Base-by-base conservation (phyloP, 2,888 invertebrate species). In the Tribolium freemani region DNA sequence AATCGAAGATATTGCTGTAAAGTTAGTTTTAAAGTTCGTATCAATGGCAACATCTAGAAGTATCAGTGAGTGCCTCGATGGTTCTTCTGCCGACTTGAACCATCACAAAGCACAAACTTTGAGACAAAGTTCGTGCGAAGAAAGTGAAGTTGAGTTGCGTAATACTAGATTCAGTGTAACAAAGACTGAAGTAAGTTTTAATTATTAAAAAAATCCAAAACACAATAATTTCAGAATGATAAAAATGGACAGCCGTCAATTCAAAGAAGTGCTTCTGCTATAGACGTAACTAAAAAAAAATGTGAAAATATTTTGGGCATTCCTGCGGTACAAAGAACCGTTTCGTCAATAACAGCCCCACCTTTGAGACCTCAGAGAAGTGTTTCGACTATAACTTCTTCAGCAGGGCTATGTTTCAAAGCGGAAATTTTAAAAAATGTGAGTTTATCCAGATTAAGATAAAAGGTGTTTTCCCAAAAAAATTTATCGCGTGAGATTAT, bases 41-140 rank as follows among this genome's bases (percentile, higher is more conserved):
- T 46, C 67, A 56, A 66, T 67, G 67, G 57, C 57, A 45, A 10
- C 67, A 57, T 53, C 48, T 38, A 45, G 53, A 6, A 44, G 10
- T 10, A 48, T 20, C 16, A 56, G 46, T 54, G 56, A 56, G 48
- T 50, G 53, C 63, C 31, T 50, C 10, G 31, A 63, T 50, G 63
- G 48, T 51, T 63, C 63, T 10, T 48, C 31, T 11, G 45, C 5
- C 26, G 26, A 26, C 5, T 26, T 26, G 8, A 8, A 38, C 38
- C n/a, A 38, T 38, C 9, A 38, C 3, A n/a, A 38, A 38, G n/a
- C 38, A 38, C 38, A 38, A 38, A 38, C 38, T 38, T 38, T 8
- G n/a, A 9, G 5, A 38, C 38, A 38, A 38, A 38, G n/a, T 38
- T 38, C 21, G 3, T 30, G 9, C 13, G 31, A 38, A 38, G 11